These are phyloP conservation scores for Lepidostoma basale DNA, from an alignment of 1,140 invertebrate species.

Conservation along the genomic window DNA sequence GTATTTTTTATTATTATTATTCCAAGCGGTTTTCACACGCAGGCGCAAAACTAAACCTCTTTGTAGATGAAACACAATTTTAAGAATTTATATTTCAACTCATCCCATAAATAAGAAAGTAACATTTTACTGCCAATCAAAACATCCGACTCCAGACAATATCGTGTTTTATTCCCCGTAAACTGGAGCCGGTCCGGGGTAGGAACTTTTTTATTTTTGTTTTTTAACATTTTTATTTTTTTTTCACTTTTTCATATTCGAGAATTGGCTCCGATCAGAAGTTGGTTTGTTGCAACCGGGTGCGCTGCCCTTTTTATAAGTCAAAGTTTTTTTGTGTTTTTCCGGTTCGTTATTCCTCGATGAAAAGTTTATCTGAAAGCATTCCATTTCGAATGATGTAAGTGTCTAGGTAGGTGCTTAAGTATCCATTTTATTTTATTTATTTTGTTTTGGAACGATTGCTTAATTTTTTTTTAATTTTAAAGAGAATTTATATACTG, in stretches of 20 bases:
- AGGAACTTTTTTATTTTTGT: background rate
- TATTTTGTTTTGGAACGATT: no score
- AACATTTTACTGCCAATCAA: slow-evolving; percentile 19
- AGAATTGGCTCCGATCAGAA: slow-evolving; percentile 11
- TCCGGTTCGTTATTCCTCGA: slow-evolving; percentile 35
- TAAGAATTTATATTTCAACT: slow-evolving; percentile 5
- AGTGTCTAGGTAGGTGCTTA: no score
- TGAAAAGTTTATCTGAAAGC: background rate
- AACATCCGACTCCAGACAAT: slow-evolving; percentile 11
- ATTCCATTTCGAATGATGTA: no score
- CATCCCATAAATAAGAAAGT: slow-evolving; percentile 13
- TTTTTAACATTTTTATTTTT: background rate
- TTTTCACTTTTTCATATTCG: background rate
- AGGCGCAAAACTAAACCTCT: no score
- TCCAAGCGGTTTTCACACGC: no score
- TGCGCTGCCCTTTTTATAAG: slow-evolving; percentile 24
- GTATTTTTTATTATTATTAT: no score
- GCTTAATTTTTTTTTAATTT: no score
- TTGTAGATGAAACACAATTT: no score
- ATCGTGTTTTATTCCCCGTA: slow-evolving; percentile 4
- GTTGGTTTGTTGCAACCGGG: slow-evolving; percentile 5
- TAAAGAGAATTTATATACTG: no score
- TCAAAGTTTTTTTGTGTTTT: slow-evolving; percentile 36
- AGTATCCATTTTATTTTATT: no score
- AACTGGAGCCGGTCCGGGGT: background rate